These are phyloP conservation scores for Apaloderma vittatum DNA, from an alignment of 2,113 vertebrate genomes.

Conservation along the genomic window DNA sequence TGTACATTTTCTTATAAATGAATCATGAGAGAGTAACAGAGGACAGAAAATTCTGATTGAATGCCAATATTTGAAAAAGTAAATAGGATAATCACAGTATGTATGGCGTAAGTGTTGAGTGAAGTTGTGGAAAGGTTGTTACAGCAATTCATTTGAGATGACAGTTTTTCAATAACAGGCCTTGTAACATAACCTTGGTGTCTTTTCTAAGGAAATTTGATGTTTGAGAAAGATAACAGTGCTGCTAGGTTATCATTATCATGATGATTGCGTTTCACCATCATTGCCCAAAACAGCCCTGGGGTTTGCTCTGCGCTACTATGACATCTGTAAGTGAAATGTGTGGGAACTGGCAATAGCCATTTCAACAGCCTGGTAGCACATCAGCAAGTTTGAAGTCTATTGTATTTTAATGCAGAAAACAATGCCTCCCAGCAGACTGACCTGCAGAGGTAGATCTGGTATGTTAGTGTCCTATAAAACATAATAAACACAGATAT, in stretches of 20 bases:
- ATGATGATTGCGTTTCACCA: background rate
- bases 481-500: background rate
- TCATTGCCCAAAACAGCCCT: background rate
- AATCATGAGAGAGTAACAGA: background rate
- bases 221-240: background rate
- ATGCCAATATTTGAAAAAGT: background rate
- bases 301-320: background rate
- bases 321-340: background rate
- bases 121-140: background rate
- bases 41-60: background rate
- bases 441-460: background rate
- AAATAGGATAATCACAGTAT: background rate
- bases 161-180: background rate
- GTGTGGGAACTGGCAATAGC: background rate
- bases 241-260: background rate
- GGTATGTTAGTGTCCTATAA: background rate
- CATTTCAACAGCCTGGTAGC: background rate
- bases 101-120: fast-evolving
- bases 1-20: background rate
- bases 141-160: background rate
- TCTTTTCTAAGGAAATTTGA: conserved; percentile 2
- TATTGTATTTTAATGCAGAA: background rate
- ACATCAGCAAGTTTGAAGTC: background rate
- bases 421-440: background rate
- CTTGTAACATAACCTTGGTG: background rate